These are phyloP conservation scores for Amphiduros pacificus DNA, from an alignment of 2,888 invertebrate genomes.

Conservation along the genomic window DNA sequence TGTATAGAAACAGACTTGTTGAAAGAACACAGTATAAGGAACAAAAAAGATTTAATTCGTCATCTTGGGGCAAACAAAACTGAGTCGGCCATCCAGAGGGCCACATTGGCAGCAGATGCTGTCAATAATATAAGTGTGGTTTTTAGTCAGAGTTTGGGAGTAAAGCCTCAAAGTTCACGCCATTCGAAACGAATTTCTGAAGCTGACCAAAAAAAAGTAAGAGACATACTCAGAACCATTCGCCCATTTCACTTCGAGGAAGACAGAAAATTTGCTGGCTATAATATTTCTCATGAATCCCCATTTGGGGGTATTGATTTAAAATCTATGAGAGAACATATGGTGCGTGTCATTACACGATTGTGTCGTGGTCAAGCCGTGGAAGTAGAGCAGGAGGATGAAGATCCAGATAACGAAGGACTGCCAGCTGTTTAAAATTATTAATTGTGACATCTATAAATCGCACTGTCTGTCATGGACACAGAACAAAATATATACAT, in stretches of 20 bases:
- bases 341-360: neutral
- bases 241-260: neutral
- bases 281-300: neutral
- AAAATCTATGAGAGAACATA: neutral
- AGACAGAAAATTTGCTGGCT: neutral
- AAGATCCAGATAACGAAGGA: too few relatives aligned
- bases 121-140: neutral
- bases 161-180: neutral
- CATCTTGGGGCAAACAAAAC: conserved; percentile 2
- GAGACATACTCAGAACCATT: neutral
- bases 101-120: neutral
- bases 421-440: too few relatives aligned
- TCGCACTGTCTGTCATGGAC: too few relatives aligned
- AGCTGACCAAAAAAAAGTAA: neutral
- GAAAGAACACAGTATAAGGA: neutral
- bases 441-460: too few relatives aligned
- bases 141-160: neutral
- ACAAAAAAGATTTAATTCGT: neutral
- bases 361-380: neutral
- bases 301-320: neutral
- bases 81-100: neutral
- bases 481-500: too few relatives aligned
- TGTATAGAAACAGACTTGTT: conserved; percentile 1
- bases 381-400: neutral
- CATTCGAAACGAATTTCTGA: neutral